phyloP scores from a whole-genome alignment of 2,113 vertebrate species.

The Tinamus guttatus region DNA sequence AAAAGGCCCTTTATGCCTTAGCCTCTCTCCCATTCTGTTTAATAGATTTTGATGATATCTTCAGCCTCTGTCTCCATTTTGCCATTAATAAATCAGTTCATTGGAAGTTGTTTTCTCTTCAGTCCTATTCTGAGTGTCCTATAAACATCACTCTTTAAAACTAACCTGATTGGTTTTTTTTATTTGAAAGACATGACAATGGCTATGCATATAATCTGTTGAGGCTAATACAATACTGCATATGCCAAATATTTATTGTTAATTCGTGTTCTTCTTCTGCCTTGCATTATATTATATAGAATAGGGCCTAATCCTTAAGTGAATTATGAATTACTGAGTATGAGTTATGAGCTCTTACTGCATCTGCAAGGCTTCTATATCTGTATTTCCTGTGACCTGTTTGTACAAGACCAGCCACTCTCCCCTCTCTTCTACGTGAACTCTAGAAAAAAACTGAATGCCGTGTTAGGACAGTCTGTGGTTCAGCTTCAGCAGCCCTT shows the following conservation, averaged over 20 bases:
- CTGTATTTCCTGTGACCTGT: neutral
- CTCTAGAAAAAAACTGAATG: neutral
- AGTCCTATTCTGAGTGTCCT: neutral
- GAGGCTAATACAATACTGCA: neutral
- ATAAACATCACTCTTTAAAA: neutral
- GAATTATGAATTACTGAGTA: neutral
- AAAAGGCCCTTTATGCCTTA: neutral
- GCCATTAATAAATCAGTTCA: neutral
- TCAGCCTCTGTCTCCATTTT: neutral
- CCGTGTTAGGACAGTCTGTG: neutral
- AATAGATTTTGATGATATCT: neutral
- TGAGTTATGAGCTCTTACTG: neutral
- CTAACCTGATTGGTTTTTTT: neutral
- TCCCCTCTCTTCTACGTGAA: neutral
- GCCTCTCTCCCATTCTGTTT: neutral
- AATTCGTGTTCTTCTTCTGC: neutral
- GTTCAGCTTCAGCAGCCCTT: neutral
- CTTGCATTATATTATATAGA: neutral
- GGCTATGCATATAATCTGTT: neutral
- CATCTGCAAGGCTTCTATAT: neutral
- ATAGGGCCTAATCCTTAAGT: neutral
- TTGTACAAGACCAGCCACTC: neutral
- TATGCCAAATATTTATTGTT: neutral
- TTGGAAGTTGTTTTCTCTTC: neutral
- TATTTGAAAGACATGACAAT: neutral